phyloP scores from a whole-genome alignment of 2,797 vertebrate species.

The Sarcoramphus papa region DNA sequence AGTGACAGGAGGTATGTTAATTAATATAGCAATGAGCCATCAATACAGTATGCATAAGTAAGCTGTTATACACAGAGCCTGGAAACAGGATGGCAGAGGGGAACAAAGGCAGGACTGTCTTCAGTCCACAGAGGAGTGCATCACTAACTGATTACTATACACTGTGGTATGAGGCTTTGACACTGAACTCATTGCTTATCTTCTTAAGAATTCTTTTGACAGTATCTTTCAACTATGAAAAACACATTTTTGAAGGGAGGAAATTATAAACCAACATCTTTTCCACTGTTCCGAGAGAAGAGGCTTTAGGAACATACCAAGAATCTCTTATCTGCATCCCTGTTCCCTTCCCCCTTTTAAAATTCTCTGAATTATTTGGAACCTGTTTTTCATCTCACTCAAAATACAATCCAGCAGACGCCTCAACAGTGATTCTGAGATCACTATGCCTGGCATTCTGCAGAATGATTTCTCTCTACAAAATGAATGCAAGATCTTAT shows the following conservation, averaged over 20 bases:
- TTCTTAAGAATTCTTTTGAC: slow-evolving; percentile 42
- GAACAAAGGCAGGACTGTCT: slow-evolving; percentile 51
- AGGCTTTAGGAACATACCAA: background rate
- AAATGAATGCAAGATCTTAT: background rate
- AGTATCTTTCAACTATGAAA: slow-evolving; percentile 25
- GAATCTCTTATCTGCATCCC: background rate
- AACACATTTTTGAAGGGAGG: background rate
- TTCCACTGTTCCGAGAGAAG: background rate
- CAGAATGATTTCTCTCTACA: background rate
- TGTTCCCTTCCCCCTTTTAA: background rate
- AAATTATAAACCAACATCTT: slow-evolving; percentile 32
- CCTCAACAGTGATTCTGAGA: background rate
- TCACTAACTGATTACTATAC: slow-evolving; percentile 12
- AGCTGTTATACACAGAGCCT: background rate
- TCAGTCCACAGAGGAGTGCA: slow-evolving; percentile 18
- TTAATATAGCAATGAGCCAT: background rate
- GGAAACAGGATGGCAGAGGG: background rate
- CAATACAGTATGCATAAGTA: background rate
- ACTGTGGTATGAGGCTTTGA: slow-evolving; percentile 43
- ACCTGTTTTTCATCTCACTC: background rate
- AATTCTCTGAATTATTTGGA: slow-evolving; percentile 33
- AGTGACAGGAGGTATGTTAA: background rate
- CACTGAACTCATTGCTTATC: slow-evolving; percentile 41
- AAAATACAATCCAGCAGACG: background rate
- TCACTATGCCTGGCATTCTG: background rate